Evolutionary conservation across 1,140 invertebrate genomes (phyloP).

Genomic region (Solenopsis fugax): DNA sequence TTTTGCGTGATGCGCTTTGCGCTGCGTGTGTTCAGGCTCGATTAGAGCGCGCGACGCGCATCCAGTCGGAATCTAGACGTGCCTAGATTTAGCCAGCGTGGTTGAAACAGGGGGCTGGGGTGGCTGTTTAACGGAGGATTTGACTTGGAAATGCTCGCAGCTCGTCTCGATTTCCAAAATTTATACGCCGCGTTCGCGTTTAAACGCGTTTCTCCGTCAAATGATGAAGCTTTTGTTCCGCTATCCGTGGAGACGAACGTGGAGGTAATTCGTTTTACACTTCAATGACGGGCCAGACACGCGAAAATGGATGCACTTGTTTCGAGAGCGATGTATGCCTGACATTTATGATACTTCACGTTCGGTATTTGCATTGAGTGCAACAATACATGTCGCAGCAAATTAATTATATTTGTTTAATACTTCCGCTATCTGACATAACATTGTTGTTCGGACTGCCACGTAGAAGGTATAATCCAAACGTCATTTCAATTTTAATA

Average conservation of each 20-base stretch:
- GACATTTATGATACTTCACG: conserved; percentile 45
- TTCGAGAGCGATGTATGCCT: conserved; percentile 18
- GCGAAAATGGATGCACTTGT: conserved; percentile 46
- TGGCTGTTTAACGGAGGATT: conserved; percentile 39
- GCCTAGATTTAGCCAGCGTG: conserved; percentile 10
- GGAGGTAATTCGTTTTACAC: conserved; percentile 52
- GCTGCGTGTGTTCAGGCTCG: not conserved
- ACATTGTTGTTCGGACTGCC: not conserved
- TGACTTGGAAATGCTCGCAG: conserved; percentile 42
- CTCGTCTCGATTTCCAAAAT: conserved; percentile 39
- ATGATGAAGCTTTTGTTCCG: conserved; percentile 18
- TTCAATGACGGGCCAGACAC: conserved; percentile 19
- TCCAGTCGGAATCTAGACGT: not conserved
- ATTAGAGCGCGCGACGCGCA: not conserved
- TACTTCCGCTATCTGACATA: not conserved
- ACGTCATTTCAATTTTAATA: conserved; percentile 28
- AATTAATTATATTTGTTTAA: conserved; percentile 52
- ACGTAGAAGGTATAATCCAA: not conserved
- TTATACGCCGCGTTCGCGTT: conserved; percentile 12
- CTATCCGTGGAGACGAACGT: not conserved
- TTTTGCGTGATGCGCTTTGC: conserved; percentile 14
- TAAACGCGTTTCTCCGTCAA: conserved; percentile 21
- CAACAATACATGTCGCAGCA: conserved; percentile 27
- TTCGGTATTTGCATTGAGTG: conserved; percentile 14
- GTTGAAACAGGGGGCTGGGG: not conserved